A percentile compares a stretch with the other conserved stretches of the same genome.
Conservation (phyloP, 2,797 vertebrate species). For the Poliocrania exsul region DNA sequence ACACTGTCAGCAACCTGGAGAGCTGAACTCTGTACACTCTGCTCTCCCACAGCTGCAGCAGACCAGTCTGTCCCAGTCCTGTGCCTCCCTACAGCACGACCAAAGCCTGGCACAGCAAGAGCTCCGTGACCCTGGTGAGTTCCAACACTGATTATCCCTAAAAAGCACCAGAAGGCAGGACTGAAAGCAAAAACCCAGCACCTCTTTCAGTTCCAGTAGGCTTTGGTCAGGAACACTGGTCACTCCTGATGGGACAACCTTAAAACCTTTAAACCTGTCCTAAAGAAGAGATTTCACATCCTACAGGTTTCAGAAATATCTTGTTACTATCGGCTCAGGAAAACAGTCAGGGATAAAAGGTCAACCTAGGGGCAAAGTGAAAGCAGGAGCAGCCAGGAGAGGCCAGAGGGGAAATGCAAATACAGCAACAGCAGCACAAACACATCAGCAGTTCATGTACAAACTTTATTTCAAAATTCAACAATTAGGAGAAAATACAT, state of each 20-base stretch:
- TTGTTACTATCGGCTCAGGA: not conserved
- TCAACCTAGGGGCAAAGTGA: not conserved
- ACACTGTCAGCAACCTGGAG: not conserved
- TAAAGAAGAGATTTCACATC: not conserved
- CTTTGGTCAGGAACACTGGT: not conserved
- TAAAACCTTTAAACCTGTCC: not conserved
- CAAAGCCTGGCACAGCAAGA: not conserved
- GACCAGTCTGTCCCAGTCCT: not conserved
- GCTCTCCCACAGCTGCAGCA: not conserved
- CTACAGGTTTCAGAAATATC: not conserved
- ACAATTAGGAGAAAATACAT: not conserved
- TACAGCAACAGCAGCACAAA: not conserved
- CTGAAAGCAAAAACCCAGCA: not conserved
- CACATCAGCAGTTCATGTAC: not conserved
- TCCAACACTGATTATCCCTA: not conserved
- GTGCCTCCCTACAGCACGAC: not conserved
- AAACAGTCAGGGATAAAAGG: not conserved
- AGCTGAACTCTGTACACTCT: not conserved
- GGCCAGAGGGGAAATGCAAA: not conserved
- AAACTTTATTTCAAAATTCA: conserved; percentile 39
- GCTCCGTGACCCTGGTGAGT: not conserved
- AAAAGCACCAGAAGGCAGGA: not conserved
- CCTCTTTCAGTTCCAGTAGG: not conserved
- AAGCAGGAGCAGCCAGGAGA: not conserved
- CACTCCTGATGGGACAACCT: not conserved